A percentile compares a stretch with the other conserved stretches of the same genome.
These are phyloP conservation scores for Pseudomyrmex concolor DNA, from an alignment of 1,140 invertebrate genomes.

Conservation along the genomic window DNA sequence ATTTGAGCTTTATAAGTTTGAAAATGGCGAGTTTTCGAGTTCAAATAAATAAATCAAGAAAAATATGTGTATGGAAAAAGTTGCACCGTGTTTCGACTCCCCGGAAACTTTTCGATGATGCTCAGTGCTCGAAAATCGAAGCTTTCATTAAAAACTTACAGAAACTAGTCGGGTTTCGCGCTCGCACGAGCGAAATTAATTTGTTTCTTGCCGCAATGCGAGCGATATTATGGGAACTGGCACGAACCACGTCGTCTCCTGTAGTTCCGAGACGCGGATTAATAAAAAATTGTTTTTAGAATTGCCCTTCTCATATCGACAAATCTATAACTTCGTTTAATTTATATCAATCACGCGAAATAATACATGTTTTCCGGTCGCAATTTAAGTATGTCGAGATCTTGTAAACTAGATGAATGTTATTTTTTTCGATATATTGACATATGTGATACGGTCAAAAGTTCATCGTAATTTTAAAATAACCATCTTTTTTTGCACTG, in stretches of 20 bases:
- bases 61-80: slow-evolving; percentile 19
- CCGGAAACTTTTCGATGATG: slow-evolving; percentile 38
- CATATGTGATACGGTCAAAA: background rate
- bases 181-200: slow-evolving; percentile 44
- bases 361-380: slow-evolving; percentile 25
- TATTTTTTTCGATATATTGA: slow-evolving; percentile 7
- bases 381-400: slow-evolving; percentile 35
- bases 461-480: slow-evolving; percentile 27
- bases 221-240: slow-evolving; percentile 45
- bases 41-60: slow-evolving; percentile 6
- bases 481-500: background rate
- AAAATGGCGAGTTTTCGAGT: background rate
- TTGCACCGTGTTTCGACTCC: slow-evolving; percentile 16
- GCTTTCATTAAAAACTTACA: slow-evolving; percentile 59
- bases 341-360: slow-evolving; percentile 45
- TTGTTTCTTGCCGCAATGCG: slow-evolving; percentile 58
- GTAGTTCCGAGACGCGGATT: slow-evolving; percentile 44
- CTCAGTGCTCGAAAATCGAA: slow-evolving; percentile 48
- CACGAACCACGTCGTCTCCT: background rate
- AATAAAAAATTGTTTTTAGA: slow-evolving; percentile 46
- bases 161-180: background rate
- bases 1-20: background rate
- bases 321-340: slow-evolving; percentile 43
- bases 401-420: background rate
- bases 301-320: slow-evolving; percentile 43